Base-by-base conservation (phyloP, 2,797 vertebrate species). In the Myoxocephalus aenaeus region DNA sequence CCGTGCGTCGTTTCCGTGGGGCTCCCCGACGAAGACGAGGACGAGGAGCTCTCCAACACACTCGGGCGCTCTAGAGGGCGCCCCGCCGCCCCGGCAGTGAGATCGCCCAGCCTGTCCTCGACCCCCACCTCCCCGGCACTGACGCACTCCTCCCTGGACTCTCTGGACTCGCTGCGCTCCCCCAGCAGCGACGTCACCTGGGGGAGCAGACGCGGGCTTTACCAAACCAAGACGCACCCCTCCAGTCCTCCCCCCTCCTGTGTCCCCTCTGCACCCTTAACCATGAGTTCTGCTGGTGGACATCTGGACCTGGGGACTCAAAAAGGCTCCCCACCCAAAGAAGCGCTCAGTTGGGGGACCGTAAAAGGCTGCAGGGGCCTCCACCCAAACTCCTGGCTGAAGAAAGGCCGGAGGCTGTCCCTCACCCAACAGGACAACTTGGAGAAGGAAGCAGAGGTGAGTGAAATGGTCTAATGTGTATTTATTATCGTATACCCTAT, bases 141-240 rank as follows among this genome's bases (percentile, higher is more conserved):
- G 0, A 96, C 95, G 0, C 89, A 91, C 67, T 96, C 96, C 0
- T 97, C 97, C 0, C 83, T 95, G 74, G 96, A 96, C 88, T 97
- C 97, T 27, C 91, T 97, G 36, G 96, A 97, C 89, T 96, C 96
- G 59, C 92, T 97, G 38, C 95, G 97, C 89, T 96, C 96, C 63
- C 92, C 94, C 59, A 92, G 94, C 80, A 94, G 34, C 0, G 78
- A 75, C 3, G 91, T 91, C 34, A 91, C 91, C 7, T 93, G 94
- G 67, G 22, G 22, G 65, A 91, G 90, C 42, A 89, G 91, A 58
- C 69, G 7, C 9, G 67, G 54, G 20, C 40, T 67, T 9, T 11
- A 50, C 32, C 32, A 17, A 0, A 15, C 63, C 17, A 77, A 64
- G n/a, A 46, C 65, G 0, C 27, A 9, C 0, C 10, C 65, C 12